phyloP scores from a whole-genome alignment of 2,113 vertebrate species.

The Clupea harengus region DNA sequence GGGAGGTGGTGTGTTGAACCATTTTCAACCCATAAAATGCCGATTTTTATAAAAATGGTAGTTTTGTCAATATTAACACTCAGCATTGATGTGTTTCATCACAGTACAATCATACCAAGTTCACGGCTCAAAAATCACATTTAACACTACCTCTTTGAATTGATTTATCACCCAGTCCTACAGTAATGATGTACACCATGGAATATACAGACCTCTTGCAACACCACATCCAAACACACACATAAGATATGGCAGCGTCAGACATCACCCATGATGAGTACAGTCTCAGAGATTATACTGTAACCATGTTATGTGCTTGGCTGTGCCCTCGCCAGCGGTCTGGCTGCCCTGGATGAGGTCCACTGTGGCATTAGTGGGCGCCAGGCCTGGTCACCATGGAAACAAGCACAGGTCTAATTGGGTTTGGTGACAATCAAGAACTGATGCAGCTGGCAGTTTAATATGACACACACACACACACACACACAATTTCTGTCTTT shows the following conservation, averaged over 20 bases:
- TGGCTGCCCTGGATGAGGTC: constrained; percentile 59
- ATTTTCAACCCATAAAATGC: no score
- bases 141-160: no score
- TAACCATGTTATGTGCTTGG: constrained; percentile 52
- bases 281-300: constrained; percentile 45
- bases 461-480: constrained; percentile 22
- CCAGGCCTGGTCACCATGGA: constrained; percentile 66
- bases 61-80: no score
- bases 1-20: no score
- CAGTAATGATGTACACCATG: no score
- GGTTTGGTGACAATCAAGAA: constrained; percentile 65
- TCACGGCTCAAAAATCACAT: no score
- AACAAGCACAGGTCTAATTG: constrained; percentile 69
- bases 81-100: no score
- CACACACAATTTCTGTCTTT: not conserved
- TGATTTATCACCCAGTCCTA: no score
- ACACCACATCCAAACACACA: not conserved
- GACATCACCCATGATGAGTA: constrained; percentile 56
- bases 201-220: no score
- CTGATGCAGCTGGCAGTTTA: constrained; percentile 41
- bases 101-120: no score
- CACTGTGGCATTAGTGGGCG: constrained; percentile 62
- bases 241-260: not conserved
- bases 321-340: constrained; percentile 59
- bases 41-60: no score